Evolutionary conservation across 2,888 invertebrate genomes (phyloP).

Genomic region (Germaria angustata): DNA sequence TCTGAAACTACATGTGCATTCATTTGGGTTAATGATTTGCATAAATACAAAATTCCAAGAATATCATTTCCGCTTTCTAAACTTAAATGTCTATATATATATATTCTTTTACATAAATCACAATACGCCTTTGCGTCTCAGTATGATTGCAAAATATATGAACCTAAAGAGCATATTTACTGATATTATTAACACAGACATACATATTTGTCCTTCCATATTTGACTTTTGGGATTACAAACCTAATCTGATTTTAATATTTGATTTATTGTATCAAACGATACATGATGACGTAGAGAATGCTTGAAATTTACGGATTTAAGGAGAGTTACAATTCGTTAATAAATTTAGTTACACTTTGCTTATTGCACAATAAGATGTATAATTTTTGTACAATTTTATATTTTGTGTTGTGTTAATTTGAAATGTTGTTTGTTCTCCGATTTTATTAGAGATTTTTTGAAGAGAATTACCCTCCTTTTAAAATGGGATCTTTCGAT

Average conservation of each 20-base stretch:
- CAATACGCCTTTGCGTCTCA: not conserved
- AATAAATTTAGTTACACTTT: no score
- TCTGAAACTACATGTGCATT: no score
- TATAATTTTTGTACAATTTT: no score
- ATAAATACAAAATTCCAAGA: not conserved
- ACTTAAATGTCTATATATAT: not conserved
- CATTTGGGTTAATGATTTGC: no score
- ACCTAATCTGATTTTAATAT: slow-evolving; percentile 50
- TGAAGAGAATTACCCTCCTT: no score
- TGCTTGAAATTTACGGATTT: not conserved
- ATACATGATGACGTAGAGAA: not conserved
- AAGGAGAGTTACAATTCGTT: no score
- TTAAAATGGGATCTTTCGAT: no score
- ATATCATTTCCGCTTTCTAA: slow-evolving; percentile 8
- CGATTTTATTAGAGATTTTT: no score
- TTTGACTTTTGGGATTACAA: slow-evolving; percentile 48
- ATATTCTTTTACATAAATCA: not conserved
- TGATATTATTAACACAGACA: not conserved
- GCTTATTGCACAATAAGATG: no score
- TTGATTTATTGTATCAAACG: slow-evolving; percentile 1
- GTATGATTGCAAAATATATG: slow-evolving; percentile 1
- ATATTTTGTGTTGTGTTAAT: no score
- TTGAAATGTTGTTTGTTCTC: no score
- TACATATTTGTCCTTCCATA: not conserved
- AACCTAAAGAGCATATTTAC: not conserved